Conservation (phyloP, 1,140 invertebrate genomes). For the Leptopilina clavipes region DNA sequence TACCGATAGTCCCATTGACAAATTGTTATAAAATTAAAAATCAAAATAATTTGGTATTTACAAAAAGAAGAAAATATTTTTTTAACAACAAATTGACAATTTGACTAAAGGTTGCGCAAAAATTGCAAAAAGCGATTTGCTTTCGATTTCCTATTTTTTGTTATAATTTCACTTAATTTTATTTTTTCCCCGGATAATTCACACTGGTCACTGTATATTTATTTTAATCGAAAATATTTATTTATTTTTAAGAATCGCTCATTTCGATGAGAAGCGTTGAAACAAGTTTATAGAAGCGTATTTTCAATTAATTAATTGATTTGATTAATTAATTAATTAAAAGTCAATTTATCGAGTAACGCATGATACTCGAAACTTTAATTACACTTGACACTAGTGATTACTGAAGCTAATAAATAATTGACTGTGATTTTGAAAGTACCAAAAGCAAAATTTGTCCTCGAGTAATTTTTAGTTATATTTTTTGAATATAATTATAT, state of each 20-base stretch:
- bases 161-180: constrained; percentile 18
- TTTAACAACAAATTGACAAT: not conserved
- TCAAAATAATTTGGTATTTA: too few species aligned
- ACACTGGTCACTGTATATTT: not conserved
- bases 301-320: not conserved
- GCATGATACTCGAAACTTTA: constrained; percentile 4
- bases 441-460: not conserved
- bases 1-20: not conserved
- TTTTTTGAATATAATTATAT: not conserved
- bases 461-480: not conserved
- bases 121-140: not conserved
- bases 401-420: not conserved
- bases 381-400: not conserved
- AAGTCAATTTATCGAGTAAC: not conserved
- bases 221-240: not conserved
- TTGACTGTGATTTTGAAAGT: not conserved
- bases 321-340: too few species aligned
- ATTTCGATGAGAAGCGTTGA: constrained; percentile 25
- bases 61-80: not conserved
- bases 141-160: constrained; percentile 22
- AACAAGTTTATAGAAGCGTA: constrained; percentile 1
- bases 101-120: constrained; percentile 1
- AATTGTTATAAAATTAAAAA: not conserved
- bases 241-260: constrained; percentile 19
- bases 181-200: not conserved